Evolutionary conservation across 2,113 vertebrate species (phyloP).

Genomic region (Enhydra lutris): DNA sequence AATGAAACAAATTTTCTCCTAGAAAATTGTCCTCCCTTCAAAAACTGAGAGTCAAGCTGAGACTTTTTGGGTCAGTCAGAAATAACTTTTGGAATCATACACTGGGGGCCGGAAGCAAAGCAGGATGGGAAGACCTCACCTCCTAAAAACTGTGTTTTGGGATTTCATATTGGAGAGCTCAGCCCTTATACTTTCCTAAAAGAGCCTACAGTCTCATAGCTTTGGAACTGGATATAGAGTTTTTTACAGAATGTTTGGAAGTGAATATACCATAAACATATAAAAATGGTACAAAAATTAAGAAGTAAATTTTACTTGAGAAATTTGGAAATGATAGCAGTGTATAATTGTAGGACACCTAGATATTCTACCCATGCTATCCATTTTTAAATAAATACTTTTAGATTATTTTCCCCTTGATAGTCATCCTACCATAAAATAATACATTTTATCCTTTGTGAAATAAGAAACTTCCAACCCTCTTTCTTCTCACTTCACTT

Average conservation of each 20-base stretch:
- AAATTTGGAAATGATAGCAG: neutral
- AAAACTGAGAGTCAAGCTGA: neutral
- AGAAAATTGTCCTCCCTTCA: conserved; percentile 46
- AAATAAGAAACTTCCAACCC: neutral
- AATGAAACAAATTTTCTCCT: conserved; percentile 49
- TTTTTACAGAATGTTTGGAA: neutral
- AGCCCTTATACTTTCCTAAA: neutral
- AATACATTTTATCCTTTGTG: neutral
- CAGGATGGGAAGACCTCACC: neutral
- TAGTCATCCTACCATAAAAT: neutral
- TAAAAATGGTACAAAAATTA: neutral
- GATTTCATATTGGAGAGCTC: neutral
- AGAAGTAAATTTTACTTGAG: neutral
- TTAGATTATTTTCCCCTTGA: neutral
- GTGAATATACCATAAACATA: neutral
- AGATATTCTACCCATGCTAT: neutral
- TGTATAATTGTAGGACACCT: neutral
- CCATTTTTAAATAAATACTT: neutral
- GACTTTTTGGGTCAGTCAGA: neutral
- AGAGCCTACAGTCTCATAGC: neutral
- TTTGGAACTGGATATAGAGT: neutral
- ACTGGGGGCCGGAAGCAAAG: neutral
- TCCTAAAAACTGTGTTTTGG: neutral
- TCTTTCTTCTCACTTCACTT: neutral
- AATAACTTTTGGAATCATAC: neutral